Evolutionary conservation across 2,113 vertebrate genomes (phyloP).

Genomic region (Podarcis cretensis): DNA sequence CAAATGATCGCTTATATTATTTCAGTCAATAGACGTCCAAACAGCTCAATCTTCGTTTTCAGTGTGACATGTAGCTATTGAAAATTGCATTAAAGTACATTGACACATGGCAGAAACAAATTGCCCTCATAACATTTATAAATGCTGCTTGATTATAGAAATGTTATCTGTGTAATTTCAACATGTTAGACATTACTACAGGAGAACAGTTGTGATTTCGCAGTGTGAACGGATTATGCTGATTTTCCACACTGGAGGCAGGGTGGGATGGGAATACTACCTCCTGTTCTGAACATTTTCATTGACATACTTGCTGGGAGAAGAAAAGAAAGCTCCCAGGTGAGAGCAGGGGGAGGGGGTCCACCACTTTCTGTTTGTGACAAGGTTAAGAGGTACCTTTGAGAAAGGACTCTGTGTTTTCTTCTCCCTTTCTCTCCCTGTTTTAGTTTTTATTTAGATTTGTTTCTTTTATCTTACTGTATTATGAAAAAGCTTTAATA

Average conservation of each 20-base stretch:
- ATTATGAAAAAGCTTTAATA: too few species aligned
- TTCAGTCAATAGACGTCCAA: constrained; percentile 54
- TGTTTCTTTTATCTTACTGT: too few species aligned
- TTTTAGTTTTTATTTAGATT: too few species aligned
- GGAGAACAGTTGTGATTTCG: neutral
- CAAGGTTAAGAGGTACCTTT: too few species aligned
- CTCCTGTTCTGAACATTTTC: neutral
- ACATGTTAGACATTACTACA: constrained; percentile 19
- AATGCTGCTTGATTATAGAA: constrained; percentile 32
- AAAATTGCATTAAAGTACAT: constrained; percentile 51
- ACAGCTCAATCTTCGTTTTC: constrained; percentile 55
- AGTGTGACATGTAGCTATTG: constrained; percentile 38
- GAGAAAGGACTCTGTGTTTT: too few species aligned
- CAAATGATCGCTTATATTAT: constrained; percentile 58
- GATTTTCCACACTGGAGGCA: neutral
- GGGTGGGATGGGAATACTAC: too few species aligned
- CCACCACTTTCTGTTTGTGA: too few species aligned
- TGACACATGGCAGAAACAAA: constrained; percentile 48
- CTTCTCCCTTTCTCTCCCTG: too few species aligned
- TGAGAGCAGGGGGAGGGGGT: too few species aligned
- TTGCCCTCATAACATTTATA: constrained; percentile 40
- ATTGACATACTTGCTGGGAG: neutral
- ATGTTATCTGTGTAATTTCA: constrained; percentile 26
- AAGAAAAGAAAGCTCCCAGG: too few species aligned
- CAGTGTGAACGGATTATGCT: neutral